Evolutionary conservation across 2,113 vertebrate genomes (phyloP).

Genomic region (Burhinus oedicnemus): DNA sequence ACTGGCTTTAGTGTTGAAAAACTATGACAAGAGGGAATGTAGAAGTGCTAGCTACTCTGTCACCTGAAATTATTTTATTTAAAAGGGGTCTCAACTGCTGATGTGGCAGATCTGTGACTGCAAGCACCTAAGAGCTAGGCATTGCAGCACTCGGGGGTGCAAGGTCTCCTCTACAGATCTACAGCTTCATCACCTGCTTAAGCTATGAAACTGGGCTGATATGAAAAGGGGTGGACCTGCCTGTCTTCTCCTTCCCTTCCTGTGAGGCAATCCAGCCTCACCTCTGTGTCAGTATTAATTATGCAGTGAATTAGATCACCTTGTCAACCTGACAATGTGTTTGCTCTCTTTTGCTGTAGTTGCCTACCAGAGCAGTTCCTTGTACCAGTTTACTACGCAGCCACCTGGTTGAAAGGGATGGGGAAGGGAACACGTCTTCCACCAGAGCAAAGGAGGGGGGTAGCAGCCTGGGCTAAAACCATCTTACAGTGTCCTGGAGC

Average conservation of each 20-base stretch:
- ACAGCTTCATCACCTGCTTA: background rate
- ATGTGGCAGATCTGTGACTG: background rate
- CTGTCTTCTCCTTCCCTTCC: background rate
- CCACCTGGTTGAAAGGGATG: background rate
- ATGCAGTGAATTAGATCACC: background rate
- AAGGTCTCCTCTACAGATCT: background rate
- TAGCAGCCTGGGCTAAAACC: background rate
- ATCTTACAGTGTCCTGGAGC: background rate
- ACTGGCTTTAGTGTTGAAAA: background rate
- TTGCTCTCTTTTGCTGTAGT: background rate
- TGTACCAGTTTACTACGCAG: background rate
- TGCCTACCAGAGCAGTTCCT: background rate
- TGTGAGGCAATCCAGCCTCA: background rate
- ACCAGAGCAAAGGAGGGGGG: background rate
- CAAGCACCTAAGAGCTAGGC: background rate
- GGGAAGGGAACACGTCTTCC: background rate
- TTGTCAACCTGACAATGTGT: background rate
- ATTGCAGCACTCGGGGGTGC: rapidly evolving
- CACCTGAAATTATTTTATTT: background rate
- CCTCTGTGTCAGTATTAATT: background rate
- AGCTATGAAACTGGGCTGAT: background rate
- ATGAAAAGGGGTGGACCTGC: background rate
- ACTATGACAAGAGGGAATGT: background rate
- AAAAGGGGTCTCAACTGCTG: background rate
- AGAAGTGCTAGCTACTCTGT: background rate